A percentile compares a stretch with the other conserved stretches of the same genome.
phyloP scores from a whole-genome alignment of 1,140 invertebrate genomes.

The Drosophila persimilis region DNA sequence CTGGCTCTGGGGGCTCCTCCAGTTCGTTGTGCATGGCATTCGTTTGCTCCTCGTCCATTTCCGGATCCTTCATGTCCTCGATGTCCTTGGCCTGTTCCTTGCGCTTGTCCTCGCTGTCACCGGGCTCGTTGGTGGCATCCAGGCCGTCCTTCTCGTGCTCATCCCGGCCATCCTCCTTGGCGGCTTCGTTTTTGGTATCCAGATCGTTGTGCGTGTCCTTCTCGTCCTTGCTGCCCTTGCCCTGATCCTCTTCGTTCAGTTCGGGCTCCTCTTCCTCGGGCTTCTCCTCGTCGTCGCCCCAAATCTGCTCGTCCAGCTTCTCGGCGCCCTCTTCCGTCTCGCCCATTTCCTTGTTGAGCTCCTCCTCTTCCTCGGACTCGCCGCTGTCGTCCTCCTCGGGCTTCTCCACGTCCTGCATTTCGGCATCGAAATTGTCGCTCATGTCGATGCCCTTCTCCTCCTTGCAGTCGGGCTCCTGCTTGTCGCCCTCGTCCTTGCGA shows the following conservation, averaged over 20 bases:
- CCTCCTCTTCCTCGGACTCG: conserved; percentile 88
- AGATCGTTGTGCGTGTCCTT: conserved; percentile 87
- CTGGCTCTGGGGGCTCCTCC: conserved; percentile 89
- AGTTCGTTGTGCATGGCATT: conserved; percentile 94
- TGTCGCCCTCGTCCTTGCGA: conserved; percentile 83
- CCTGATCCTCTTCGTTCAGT: conserved; percentile 86
- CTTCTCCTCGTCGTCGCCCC: conserved; percentile 93
- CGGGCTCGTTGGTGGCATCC: conserved; percentile 82
- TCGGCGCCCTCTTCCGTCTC: conserved; percentile 93
- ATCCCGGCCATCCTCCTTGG: conserved; percentile 84
- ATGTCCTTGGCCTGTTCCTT: conserved; percentile 79
- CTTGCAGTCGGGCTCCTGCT: conserved; percentile 88
- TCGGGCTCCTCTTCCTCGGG: conserved; percentile 86
- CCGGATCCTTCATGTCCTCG: conserved; percentile 87
- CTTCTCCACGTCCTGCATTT: conserved; percentile 90
- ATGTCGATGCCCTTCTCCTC: conserved; percentile 91
- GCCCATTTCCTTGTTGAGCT: conserved; percentile 97
- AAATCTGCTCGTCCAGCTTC: conserved; percentile 92
- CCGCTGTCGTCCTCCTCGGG: conserved; percentile 87
- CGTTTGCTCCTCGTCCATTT: conserved; percentile 91
- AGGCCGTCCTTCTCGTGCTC: conserved; percentile 83
- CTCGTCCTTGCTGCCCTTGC: conserved; percentile 89
- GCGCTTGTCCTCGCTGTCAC: conserved; percentile 62
- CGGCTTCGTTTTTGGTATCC: conserved; percentile 85
- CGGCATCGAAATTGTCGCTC: conserved; percentile 85